A percentile compares a stretch with the other conserved stretches of the same genome.
phyloP scores from a whole-genome alignment of 2,113 vertebrate species.

The Mus pahari region DNA sequence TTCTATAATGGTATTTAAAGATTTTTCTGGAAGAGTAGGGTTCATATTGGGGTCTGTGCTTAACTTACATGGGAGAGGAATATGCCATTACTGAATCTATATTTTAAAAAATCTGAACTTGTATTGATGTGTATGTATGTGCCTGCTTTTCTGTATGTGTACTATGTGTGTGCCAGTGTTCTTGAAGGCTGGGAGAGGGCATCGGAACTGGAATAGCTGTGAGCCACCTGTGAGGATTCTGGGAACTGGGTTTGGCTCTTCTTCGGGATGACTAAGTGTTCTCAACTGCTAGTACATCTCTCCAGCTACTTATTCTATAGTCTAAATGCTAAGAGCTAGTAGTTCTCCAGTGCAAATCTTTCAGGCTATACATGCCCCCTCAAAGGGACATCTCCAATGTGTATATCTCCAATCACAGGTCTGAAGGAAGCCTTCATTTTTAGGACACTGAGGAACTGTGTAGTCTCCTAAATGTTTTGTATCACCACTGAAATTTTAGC shows the following conservation, averaged over 20 bases:
- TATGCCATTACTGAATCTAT: background rate
- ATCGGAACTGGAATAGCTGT: background rate
- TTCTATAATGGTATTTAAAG: background rate
- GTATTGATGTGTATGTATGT: background rate
- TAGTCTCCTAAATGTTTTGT: background rate
- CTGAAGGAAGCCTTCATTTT: background rate
- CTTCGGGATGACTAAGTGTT: background rate
- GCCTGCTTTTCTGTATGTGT: background rate
- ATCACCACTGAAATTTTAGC: background rate
- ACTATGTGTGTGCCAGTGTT: background rate
- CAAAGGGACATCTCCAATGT: no score
- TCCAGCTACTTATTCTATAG: background rate
- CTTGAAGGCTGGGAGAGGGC: no score
- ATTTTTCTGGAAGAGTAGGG: background rate
- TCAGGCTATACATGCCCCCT: background rate
- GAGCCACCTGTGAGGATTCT: background rate
- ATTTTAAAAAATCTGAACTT: background rate
- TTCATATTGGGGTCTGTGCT: accelerated
- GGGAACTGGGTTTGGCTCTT: background rate
- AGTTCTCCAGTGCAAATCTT: background rate
- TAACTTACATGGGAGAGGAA: background rate
- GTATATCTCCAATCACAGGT: background rate
- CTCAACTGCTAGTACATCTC: background rate
- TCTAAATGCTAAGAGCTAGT: background rate
- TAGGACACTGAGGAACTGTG: background rate